These are phyloP conservation scores for Aproaerema taeniolella DNA, from an alignment of 2,888 invertebrate genomes.

Conservation along the genomic window DNA sequence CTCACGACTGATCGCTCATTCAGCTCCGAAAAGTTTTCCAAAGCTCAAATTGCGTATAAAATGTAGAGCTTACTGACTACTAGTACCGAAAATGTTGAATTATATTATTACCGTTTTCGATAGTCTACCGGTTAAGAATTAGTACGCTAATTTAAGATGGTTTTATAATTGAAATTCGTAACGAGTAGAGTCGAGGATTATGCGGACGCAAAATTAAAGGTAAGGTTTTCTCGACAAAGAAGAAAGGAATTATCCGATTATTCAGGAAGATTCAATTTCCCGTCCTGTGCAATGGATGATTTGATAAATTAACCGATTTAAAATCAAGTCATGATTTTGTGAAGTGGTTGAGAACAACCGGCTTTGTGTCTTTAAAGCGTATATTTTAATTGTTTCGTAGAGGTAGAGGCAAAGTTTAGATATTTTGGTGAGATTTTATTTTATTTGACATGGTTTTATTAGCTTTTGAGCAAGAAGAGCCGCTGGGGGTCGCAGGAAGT, in stretches of 20 bases:
- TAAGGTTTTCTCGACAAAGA: too few species aligned
- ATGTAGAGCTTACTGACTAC: not conserved
- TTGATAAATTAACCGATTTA: not conserved
- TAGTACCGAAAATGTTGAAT: not conserved
- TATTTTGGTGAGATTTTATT: not conserved
- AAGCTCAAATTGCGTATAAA: conserved; percentile 7
- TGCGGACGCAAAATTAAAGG: too few species aligned
- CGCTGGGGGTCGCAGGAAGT: conserved; percentile 51
- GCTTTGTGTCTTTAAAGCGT: not conserved
- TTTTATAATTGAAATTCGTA: too few species aligned
- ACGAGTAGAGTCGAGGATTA: too few species aligned
- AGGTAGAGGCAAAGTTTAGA: conserved; percentile 1
- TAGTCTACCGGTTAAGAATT: too few species aligned
- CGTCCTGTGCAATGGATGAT: not conserved
- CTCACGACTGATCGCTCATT: conserved; percentile 13
- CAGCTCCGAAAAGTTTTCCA: conserved; percentile 3
- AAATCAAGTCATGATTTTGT: not conserved
- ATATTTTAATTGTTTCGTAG: not conserved
- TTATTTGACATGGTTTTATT: conserved; percentile 58
- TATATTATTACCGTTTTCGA: too few species aligned
- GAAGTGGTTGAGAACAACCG: not conserved
- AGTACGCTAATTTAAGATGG: too few species aligned
- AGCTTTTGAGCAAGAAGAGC: conserved; percentile 56
- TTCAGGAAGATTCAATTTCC: not conserved
- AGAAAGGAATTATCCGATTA: not conserved